These are phyloP conservation scores for Nanorana parkeri DNA, from an alignment of 2,113 vertebrate genomes.

Conservation along the genomic window DNA sequence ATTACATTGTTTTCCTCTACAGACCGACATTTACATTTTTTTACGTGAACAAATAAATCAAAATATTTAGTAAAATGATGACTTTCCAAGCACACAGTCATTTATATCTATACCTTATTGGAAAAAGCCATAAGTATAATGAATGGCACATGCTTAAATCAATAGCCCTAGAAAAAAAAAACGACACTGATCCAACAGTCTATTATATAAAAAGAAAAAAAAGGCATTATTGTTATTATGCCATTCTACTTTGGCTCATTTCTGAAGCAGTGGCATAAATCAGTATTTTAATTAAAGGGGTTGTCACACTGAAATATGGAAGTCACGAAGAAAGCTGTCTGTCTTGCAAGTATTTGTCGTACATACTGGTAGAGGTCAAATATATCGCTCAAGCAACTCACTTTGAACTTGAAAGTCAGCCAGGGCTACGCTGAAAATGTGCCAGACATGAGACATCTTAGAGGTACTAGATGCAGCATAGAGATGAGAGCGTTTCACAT, in stretches of 20 bases:
- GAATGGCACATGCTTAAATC: constrained; percentile 6
- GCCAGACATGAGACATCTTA: constrained; percentile 18
- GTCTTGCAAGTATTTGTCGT: constrained; percentile 35
- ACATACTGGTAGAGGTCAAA: constrained; percentile 22
- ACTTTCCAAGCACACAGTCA: no score
- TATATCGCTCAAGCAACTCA: not conserved
- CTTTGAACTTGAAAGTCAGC: not conserved
- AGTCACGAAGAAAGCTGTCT: constrained; percentile 51
- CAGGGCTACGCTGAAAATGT: constrained; percentile 24
- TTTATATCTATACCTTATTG: no score
- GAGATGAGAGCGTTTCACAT: not conserved
- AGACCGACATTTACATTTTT: no score
- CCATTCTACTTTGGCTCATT: constrained; percentile 41
- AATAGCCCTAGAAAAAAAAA: constrained; percentile 20
- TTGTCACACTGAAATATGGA: constrained; percentile 56
- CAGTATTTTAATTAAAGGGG: constrained; percentile 57
- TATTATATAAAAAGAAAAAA: constrained; percentile 12
- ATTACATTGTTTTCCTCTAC: no score
- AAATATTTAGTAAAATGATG: no score
- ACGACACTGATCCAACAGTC: not conserved
- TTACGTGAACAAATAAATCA: no score
- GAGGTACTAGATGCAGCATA: not conserved
- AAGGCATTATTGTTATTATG: not conserved
- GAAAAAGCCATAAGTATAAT: not conserved
- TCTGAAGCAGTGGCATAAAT: constrained; percentile 59